Base-by-base conservation (phyloP, 92 coral and sea anemone genomes). In the Micromussa lordhowensis region DNA sequence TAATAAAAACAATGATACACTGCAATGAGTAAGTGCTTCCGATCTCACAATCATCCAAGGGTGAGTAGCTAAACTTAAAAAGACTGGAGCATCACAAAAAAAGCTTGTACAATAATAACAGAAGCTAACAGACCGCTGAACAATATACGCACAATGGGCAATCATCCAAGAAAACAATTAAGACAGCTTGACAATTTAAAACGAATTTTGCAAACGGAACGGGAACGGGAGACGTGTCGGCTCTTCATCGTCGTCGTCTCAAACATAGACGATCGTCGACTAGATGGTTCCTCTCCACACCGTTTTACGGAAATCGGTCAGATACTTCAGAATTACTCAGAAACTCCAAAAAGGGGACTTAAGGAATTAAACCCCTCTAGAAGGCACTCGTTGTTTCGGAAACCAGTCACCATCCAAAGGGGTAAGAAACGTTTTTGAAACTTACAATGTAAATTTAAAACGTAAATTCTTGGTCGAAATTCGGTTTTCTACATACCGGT, bases 141-240 rank as follows among this genome's bases (percentile, higher is more conserved):
- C 36, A 71, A 31, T 71, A 71, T 71, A 31, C 40, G 1, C 36
- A 71, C 22, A 71, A 71, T 15, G 24, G 24, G 11, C 22, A 30
- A 32, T 71, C 32, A 71, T 71, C 76, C 26, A 2, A 9, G 76
- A 32, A 35, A 35, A 71, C 76, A 32, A 71, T 15, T 0, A 5
- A 29, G 11, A 3, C 36, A 22, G 4, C 40, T 58, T 58, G 3
- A 58, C 59, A 54, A 11, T 13, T 2, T 54, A 12, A 12, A 69
- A 30, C 5, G 35, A 14, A 69, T 5, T 69, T n/a, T 69, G 19
- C 74, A 69, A 85, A 29, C 32, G 54, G 86, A 21, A 88, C 81
- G 14, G 91, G 32, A 29, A 88, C 7, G 93, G 94, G 11, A 94
- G 18, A 44, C 86, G 83, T 35, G 91, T 86, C 26, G 96, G 96